Evolutionary conservation across 2,113 vertebrate species (phyloP).

Genomic region (Xenopus borealis): DNA sequence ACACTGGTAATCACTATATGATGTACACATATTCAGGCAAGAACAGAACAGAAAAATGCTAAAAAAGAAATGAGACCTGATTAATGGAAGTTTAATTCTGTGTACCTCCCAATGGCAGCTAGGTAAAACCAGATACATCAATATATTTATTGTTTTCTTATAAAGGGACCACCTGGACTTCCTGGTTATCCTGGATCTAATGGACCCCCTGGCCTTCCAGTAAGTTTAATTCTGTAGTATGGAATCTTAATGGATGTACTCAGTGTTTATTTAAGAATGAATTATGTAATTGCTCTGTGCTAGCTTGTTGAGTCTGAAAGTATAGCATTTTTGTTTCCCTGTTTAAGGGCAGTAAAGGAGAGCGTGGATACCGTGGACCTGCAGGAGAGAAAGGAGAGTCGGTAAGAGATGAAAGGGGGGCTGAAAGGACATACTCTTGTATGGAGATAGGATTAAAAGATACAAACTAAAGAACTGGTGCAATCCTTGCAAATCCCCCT

Average conservation of each 20-base stretch:
- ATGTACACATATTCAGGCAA: too few species aligned
- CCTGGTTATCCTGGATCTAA: constrained; percentile 83
- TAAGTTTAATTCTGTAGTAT: too few species aligned
- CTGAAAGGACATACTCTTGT: neutral
- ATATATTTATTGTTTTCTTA: constrained; percentile 2
- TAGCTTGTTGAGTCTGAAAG: neutral
- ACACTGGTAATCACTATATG: too few species aligned
- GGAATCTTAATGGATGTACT: neutral
- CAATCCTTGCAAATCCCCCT: too few species aligned
- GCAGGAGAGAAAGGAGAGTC: constrained; percentile 85
- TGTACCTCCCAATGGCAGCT: too few species aligned
- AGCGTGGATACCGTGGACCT: constrained; percentile 76
- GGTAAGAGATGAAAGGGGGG: constrained; percentile 63
- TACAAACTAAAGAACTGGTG: too few species aligned
- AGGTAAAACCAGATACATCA: too few species aligned
- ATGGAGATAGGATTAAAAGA: too few species aligned
- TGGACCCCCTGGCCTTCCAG: constrained; percentile 84
- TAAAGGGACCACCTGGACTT: constrained; percentile 82
- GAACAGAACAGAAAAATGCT: too few species aligned
- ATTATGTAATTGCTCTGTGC: too few species aligned
- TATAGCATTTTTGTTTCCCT: neutral
- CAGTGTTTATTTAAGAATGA: neutral
- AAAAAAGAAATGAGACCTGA: too few species aligned
- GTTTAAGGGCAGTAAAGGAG: constrained; percentile 83
- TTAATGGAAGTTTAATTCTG: too few species aligned